Evolutionary conservation across 2,888 invertebrate genomes (phyloP), one percentile per base, ranked within the genome.

Genomic region (Platycnemis pennipes): DNA sequence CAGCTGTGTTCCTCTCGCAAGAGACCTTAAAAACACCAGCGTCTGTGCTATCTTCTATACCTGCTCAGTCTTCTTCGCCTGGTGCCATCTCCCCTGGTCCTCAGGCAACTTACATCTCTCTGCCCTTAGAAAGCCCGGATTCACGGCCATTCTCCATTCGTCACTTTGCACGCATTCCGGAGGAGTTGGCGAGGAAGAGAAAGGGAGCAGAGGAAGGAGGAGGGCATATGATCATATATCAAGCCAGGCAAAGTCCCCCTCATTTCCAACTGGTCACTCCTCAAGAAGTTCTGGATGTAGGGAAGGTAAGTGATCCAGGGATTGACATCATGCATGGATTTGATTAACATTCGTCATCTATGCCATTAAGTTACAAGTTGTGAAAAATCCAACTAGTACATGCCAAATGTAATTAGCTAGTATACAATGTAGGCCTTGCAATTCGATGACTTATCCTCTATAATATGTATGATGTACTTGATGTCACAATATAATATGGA

Each of bases 211-310:
- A 95, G 95, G 96, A 96, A 95, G 97, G 96, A 94, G 96, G 97
- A 95, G 97, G 96, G 94, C 97, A 97, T 94, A 96, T 98, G 88
- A 97, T 97, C 94, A 97, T 98, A 94, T 97, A 97, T 95, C 98
- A 98, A 96, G 97, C 97, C 13, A 96, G 96, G 45, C 96, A 97
- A 87, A 97, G 97, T 95, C 98, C 98, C 94, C 98, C 98, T 86
- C 98, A 98, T 96, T 98, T 97, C 96, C 97, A 97, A 95, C 97
- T 98, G 31, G 97, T 97, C 94, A 96, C 97, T 49, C 98, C 98
- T 94, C 98, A 97, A 95, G 97, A 98, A 96, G 96, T 97, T 45
- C 97, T 97, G 96, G 98, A 98, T 96, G 97, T 98, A 96, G 97
- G 97, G 94, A 97, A 98, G 96, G 98, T 98, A 96, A 96, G 95